Evolutionary conservation across 2,888 invertebrate genomes (phyloP), one percentile per base, ranked within the genome.

Genomic region (Hedychridium roseum): DNA sequence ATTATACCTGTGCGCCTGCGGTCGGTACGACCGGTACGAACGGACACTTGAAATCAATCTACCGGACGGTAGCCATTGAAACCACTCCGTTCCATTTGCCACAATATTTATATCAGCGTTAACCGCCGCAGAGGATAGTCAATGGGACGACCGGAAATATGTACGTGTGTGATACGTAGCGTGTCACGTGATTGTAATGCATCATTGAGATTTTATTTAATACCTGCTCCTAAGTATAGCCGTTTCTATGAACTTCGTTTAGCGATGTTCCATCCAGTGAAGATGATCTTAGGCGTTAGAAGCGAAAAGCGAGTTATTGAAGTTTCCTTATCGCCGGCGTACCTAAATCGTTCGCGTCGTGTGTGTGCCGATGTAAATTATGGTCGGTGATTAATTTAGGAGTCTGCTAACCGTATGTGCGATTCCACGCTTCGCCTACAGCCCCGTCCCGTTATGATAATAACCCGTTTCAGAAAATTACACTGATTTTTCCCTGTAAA

Each of bases 321-420:
- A 61, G 54, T 60, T 63, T 38, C 47, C 54, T 58, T 54, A 61
- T 54, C 51, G 45, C 32, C 30, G 54, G 44, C 49, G 50, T 59
- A 63, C 66, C 56, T 51, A 57, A 53, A 54, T 54, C 56, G 55
- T 51, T 62, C 52, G 58, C 52, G 20, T 23, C 32, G 16, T 44
- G n/a, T 9, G 23, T 9, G 37, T 36, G 12, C 21, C 12, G 16
- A 18, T n/a, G 7, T 40, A 32, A 32, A 32, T 32, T 32, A 32
- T 16, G 32, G 32, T 6, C 14, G 16, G 32, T 32, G 16, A 32
- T 32, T 32, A 32, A 32, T 32, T 32, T 14, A 16, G 16, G 41
- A 9, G n/a, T n/a, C n/a, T n/a, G n/a, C n/a, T n/a, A n/a, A n/a
- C n/a, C n/a, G n/a, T n/a, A n/a, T n/a, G n/a, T n/a, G n/a, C n/a